These are phyloP conservation scores for Rallus limicola DNA, from an alignment of 2,113 vertebrate species.

Conservation along the genomic window DNA sequence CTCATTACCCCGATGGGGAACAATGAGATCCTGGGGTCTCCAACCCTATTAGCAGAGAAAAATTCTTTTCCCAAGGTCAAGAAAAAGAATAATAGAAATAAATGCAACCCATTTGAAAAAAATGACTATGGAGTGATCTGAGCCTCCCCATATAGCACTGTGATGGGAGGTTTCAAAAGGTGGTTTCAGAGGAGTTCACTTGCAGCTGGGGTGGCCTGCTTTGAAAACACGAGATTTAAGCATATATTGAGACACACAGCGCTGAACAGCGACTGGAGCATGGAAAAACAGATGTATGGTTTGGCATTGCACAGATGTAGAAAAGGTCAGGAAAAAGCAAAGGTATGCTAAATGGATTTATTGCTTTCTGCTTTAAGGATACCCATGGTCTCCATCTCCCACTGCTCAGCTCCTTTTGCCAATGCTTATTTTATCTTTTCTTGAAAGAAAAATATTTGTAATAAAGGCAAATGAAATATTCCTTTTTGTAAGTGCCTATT, in stretches of 20 bases:
- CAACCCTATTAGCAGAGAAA: not conserved
- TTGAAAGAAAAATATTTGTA: slow-evolving; percentile 39
- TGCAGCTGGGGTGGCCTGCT: not conserved
- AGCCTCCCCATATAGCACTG: not conserved
- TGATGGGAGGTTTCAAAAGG: not conserved
- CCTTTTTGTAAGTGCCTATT: not conserved
- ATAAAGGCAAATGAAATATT: slow-evolving; percentile 8
- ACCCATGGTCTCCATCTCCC: not conserved
- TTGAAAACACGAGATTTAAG: not conserved
- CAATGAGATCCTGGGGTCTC: not conserved
- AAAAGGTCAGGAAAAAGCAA: not conserved
- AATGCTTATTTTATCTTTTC: not conserved
- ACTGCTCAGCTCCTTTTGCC: not conserved
- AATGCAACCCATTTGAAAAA: not conserved
- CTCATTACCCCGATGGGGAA: not conserved
- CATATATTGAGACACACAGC: not conserved
- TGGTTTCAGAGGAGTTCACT: not conserved
- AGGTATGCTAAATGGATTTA: not conserved
- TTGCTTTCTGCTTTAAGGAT: not conserved
- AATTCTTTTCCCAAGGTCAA: not conserved
- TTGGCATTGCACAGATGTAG: not conserved
- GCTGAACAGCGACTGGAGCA: not conserved
- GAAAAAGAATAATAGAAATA: not conserved
- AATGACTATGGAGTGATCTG: not conserved
- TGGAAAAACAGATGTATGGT: not conserved